Evolutionary conservation across 2,797 vertebrate species (phyloP), one percentile per base, ranked within the genome.

Genomic region (Siniperca obscura): DNA sequence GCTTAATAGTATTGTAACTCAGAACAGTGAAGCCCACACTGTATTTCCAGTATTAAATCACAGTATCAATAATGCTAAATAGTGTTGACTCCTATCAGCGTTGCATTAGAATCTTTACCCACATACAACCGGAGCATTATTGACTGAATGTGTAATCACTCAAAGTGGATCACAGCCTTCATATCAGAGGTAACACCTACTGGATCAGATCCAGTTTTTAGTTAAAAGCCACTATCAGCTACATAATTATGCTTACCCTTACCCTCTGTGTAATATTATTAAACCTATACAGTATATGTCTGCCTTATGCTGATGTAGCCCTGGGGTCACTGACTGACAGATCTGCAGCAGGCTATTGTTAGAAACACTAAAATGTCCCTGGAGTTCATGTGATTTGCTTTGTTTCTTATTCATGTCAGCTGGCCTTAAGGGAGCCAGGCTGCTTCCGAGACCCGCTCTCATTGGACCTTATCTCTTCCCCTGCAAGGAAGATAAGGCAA

Each of bases 391-490:
- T 75, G 68, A 77, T 73, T 70, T 5, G 69, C 78, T 79, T 86
- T 82, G 81, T 87, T 87, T 87, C 85, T 74, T 21, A 19, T 83
- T 79, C 79, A 68, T 81, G 81, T 87, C 86, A 76, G 77, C 60
- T 9, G 82, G 78, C 71, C 81, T 66, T 48, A 55, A 72, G 85
- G 85, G 86, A 91, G 67, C 70, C 40, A 3, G 30, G 69, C 83
- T 13, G 82, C 84, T 76, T 80, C 89, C 19, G 44, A 86, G 72
- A 85, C 82, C 65, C 10, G 72, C 86, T 87, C 82, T 89, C 86
- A 77, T 84, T 79, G 91, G 88, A 68, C 85, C 82, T 89, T 89
- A 92, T 93, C 91, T 77, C 79, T 16, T 62, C 57, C 40, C 38
- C 79, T 76, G 79, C 57, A 36, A 83, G 80, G 50, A 53, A 84